Evolutionary conservation across 2,888 invertebrate species (phyloP), one percentile per base, ranked within the genome.

Genomic region (Ormyrus rosae): DNA sequence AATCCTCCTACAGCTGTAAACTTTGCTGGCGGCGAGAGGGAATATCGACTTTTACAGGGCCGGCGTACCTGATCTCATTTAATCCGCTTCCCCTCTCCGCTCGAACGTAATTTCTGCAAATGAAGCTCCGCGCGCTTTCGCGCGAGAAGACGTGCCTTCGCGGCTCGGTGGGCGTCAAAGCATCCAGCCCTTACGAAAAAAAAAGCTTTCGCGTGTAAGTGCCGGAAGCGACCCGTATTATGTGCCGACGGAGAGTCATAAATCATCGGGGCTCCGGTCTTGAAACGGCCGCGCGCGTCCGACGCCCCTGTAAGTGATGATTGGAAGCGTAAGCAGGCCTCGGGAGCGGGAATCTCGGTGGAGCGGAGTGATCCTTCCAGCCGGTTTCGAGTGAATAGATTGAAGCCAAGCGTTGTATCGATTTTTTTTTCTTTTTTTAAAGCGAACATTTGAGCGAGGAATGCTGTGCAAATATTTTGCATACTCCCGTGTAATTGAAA

Each of bases 41-140:
- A 69, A 77, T 63, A 77, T 77, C 76, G 76, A 70, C 69, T 69
- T 69, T 61, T n/a, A n/a, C 64, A 7, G 8, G 6, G 6, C 13
- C 9, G 8, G 13, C 34, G 34, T 34, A 4, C 34, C 9, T 34
- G 11, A 34, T 56, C 56, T 64, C 56, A 9, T 51, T 34, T 13
- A 34, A 63, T 19, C 64, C 51, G 58, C n/a, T 56, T 19, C 45
- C 4, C 58, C 58, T 50, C 34, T 51, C 6, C 58, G 6, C 67
- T 61, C 53, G 0, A 13, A 46, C 63, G 63, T 69, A 77, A 77
- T 77, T 77, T 77, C 63, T 63, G 69, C 63, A 48, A 77, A 77
- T 77, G 63, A 55, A 48, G 77, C 61, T 13, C 55, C 53, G 34
- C 7, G 13, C 48, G 13, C 2, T 19, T 19, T 2, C 19, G 19